Evolutionary conservation across 1,140 invertebrate genomes (phyloP), one percentile per base, ranked within the genome.

Genomic region (Dreissena rostriformis): DNA sequence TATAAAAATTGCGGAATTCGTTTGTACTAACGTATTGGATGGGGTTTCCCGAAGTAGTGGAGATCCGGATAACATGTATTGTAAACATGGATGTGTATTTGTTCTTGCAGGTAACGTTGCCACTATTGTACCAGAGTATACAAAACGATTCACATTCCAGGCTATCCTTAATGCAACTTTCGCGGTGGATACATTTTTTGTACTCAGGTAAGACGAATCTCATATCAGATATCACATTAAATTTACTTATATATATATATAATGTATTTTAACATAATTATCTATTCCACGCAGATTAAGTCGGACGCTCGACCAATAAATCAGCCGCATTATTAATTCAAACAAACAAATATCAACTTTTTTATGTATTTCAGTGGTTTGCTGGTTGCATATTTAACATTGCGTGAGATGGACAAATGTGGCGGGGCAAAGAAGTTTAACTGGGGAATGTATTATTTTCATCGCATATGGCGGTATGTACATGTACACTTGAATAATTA

Each of bases 131-230:
- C 63, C 80, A 52, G 29, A 65, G 10, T 24, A 78, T 51, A 17
- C 76, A 0, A 72, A 86, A 51, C 51, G 84, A 51, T 88, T 82
- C 67, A 86, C 78, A 22, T 88, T 90, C 55, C 90, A 90, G 73
- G 89, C 87, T 7, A 86, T 92, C 22, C 19, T 86, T 77, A 98
- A 98, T 92, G 97, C 97, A 7, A 97, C 96, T 4, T 97, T 97
- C 91, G 97, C 97, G 53, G 97, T 98, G 19, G 97, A 98, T 91
- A 97, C 97, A 12, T 98, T 98, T 94, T 98, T 98, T 93, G 97
- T 97, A 5, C 72, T 91, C 24, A 88, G 88, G 88, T 89, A 75
- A 63, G 52, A 68, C 29, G 63, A 67, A 67, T 15, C 14, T 67
- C 5, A 29, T 39, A 8, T 39, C 2, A 39, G 39, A 39, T 8